These are phyloP conservation scores for Sinocyclocheilus anophthalmus DNA, from an alignment of 2,113 vertebrate genomes.

Conservation along the genomic window DNA sequence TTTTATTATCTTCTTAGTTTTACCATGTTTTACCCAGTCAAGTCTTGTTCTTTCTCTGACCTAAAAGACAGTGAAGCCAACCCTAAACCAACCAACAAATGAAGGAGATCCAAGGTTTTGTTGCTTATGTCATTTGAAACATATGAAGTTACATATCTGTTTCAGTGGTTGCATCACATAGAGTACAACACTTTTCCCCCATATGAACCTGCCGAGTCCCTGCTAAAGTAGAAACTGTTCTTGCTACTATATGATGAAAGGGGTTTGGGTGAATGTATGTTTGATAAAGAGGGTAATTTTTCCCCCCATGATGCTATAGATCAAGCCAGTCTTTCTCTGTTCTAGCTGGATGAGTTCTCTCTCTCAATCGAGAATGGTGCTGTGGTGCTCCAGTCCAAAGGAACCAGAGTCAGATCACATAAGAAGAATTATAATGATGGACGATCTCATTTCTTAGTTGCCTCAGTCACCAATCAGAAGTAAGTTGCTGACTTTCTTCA, in stretches of 20 bases:
- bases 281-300: background rate
- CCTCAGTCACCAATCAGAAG: slow-evolving; percentile 83
- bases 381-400: slow-evolving; percentile 84
- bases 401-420: slow-evolving; percentile 81
- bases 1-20: background rate
- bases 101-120: background rate
- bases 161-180: too few species aligned
- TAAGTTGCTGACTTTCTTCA: slow-evolving; percentile 64
- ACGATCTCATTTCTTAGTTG: slow-evolving; percentile 85
- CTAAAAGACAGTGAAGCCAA: background rate
- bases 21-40: background rate
- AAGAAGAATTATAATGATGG: slow-evolving; percentile 88
- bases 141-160: too few species aligned
- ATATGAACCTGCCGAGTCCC: background rate
- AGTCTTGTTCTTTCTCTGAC: background rate
- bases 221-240: background rate
- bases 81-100: background rate
- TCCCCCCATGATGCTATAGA: background rate
- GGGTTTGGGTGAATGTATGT: background rate
- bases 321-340: slow-evolving; percentile 16
- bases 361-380: slow-evolving; percentile 89
- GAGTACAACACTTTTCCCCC: background rate
- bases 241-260: background rate
- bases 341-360: slow-evolving; percentile 85
- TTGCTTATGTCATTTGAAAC: too few species aligned